Evolutionary conservation across 1,140 invertebrate species (phyloP).

Genomic region (Heliconius himera): DNA sequence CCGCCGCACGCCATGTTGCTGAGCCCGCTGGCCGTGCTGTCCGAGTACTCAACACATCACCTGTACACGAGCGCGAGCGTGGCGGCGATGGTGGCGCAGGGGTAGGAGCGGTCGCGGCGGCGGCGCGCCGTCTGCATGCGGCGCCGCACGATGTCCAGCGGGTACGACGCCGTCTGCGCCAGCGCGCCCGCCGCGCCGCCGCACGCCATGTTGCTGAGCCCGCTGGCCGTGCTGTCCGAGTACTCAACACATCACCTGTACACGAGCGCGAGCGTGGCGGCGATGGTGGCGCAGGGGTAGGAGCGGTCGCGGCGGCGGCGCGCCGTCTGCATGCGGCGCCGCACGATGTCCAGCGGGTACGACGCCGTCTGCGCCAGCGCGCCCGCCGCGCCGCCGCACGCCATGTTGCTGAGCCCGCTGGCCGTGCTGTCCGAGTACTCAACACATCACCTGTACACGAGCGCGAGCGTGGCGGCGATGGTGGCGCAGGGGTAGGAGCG

Average conservation of each 20-base stretch:
- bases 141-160: conserved; percentile 94
- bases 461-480: conserved; percentile 83
- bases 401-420: conserved; percentile 84
- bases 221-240: too few species aligned
- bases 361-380: conserved; percentile 96
- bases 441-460: conserved; percentile 55
- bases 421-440: too few species aligned
- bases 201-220: conserved; percentile 87
- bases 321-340: conserved; percentile 92
- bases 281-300: conserved; percentile 84
- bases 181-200: conserved; percentile 96
- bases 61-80: conserved; percentile 80
- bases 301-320: conserved; percentile 84
- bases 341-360: conserved; percentile 96
- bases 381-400: conserved; percentile 95
- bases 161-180: conserved; percentile 98
- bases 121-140: conserved; percentile 91
- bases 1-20: conserved; percentile 92
- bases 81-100: conserved; percentile 84
- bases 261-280: conserved; percentile 81
- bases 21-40: conserved; percentile 80
- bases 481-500: conserved; percentile 84
- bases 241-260: too few species aligned
- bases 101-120: conserved; percentile 84
- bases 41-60: too few species aligned